phyloP scores from a whole-genome alignment of 2,113 vertebrate genomes.

The Etheostoma spectabile region DNA sequence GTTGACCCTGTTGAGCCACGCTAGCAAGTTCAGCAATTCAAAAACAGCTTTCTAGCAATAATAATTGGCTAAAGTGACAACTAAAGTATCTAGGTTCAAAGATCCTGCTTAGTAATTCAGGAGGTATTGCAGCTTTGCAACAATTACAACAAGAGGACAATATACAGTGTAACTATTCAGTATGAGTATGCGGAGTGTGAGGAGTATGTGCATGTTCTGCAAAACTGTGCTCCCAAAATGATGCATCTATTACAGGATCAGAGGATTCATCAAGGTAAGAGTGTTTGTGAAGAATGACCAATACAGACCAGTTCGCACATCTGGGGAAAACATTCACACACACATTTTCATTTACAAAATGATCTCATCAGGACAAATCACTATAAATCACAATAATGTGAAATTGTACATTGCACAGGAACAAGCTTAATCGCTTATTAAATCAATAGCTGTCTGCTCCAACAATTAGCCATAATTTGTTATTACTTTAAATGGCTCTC shows the following conservation, averaged over 20 bases:
- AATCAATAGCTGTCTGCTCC: slow-evolving; percentile 39
- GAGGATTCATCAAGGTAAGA: not conserved
- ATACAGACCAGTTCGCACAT: not conserved
- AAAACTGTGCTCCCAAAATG: not conserved
- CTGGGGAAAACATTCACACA: not conserved
- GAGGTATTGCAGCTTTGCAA: slow-evolving; percentile 13
- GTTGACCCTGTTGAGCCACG: slow-evolving; percentile 34
- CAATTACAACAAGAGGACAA: not conserved
- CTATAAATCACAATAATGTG: slow-evolving; percentile 31
- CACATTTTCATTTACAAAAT: slow-evolving; percentile 10
- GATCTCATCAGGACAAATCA: not conserved
- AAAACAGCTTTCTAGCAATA: slow-evolving; percentile 29
- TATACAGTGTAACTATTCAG: slow-evolving; percentile 8
- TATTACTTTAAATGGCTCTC: slow-evolving; percentile 13
- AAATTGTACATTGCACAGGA: slow-evolving; percentile 11
- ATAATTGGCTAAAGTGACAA: slow-evolving; percentile 13
- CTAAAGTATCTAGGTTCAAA: slow-evolving; percentile 25
- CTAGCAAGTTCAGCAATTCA: slow-evolving; percentile 35
- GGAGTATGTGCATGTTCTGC: not conserved
- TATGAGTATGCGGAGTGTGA: not conserved
- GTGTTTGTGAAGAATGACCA: slow-evolving; percentile 16
- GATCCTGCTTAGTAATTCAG: slow-evolving; percentile 20
- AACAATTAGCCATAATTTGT: slow-evolving; percentile 26
- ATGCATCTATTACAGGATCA: slow-evolving; percentile 3
- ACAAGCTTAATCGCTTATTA: slow-evolving; percentile 1